Conservation (phyloP, 2,888 invertebrate genomes). For the Hydrotaea diabolus region DNA sequence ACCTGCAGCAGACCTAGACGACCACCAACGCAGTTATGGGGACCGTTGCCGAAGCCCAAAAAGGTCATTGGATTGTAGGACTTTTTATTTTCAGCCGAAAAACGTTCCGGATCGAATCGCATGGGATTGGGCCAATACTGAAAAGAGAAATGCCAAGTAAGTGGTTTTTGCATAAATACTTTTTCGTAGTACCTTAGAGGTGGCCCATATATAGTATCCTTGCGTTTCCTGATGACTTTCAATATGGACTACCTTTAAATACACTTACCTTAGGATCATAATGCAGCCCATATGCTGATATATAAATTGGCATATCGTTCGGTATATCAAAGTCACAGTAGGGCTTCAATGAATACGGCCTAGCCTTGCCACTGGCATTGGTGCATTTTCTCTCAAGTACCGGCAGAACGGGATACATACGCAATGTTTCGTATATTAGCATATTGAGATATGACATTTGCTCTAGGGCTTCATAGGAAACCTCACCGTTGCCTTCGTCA, state of each 20-base stretch:
- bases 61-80: conserved; percentile 54
- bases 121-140: conserved; percentile 70
- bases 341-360: conserved; percentile 73
- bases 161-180: too few relatives aligned
- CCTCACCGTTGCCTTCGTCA: conserved; percentile 74
- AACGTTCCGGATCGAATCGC: conserved; percentile 73
- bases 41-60: conserved; percentile 76
- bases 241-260: too few relatives aligned
- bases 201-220: too few relatives aligned
- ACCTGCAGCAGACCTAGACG: conserved; percentile 43
- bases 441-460: conserved; percentile 80
- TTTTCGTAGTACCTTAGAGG: too few relatives aligned
- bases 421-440: conserved; percentile 78
- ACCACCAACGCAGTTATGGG: conserved; percentile 72
- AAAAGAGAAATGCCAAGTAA: background rate
- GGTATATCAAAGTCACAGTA: conserved; percentile 74
- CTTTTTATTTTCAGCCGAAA: conserved; percentile 65
- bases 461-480: conserved; percentile 80
- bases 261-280: conserved; percentile 76
- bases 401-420: conserved; percentile 79
- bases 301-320: conserved; percentile 76
- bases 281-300: conserved; percentile 77
- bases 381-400: conserved; percentile 77
- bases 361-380: conserved; percentile 64
- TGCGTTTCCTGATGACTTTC: too few relatives aligned